These are phyloP conservation scores for Lucilia sericata DNA, from an alignment of 1,140 invertebrate genomes.

Conservation along the genomic window DNA sequence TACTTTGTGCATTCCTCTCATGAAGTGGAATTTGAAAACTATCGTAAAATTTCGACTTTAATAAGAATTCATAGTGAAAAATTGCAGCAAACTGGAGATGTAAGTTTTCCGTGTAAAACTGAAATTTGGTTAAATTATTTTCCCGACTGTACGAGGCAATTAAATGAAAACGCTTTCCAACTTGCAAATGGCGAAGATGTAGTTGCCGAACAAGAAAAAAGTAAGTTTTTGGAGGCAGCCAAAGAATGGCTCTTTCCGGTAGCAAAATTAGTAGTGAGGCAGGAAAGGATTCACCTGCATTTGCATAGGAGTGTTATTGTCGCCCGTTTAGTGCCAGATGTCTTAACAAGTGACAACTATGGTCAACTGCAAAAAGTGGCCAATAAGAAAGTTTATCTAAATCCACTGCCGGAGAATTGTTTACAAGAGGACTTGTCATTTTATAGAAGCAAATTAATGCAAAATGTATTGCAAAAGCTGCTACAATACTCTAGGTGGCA, in stretches of 20 bases:
- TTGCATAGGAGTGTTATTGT: constrained; percentile 25
- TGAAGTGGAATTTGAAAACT: not conserved
- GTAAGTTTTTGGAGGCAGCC: constrained; percentile 28
- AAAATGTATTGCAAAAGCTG: constrained; percentile 49
- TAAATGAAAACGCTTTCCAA: constrained; percentile 8
- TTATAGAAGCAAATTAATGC: constrained; percentile 53
- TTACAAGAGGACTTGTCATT: not conserved
- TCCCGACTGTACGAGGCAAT: not conserved
- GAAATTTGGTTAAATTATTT: constrained; percentile 70
- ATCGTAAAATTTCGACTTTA: constrained; percentile 50
- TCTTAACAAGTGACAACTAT: not conserved
- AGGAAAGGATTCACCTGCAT: constrained; percentile 39
- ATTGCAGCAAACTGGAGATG: constrained; percentile 68
- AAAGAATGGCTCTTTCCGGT: constrained; percentile 38
- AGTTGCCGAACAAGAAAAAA: not conserved
- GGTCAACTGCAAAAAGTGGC: constrained; percentile 14
- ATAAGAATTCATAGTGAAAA: constrained; percentile 70
- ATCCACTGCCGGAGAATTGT: not conserved
- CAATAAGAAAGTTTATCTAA: not conserved
- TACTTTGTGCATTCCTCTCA: constrained; percentile 29
- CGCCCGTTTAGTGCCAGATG: constrained; percentile 31
- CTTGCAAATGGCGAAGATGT: not conserved
- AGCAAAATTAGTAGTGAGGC: constrained; percentile 13
- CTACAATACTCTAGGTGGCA: constrained; percentile 52
- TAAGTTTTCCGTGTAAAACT: constrained; percentile 69